Evolutionary conservation across 2,888 invertebrate genomes (phyloP).

Genomic region (Schrankia costaestrigalis): DNA sequence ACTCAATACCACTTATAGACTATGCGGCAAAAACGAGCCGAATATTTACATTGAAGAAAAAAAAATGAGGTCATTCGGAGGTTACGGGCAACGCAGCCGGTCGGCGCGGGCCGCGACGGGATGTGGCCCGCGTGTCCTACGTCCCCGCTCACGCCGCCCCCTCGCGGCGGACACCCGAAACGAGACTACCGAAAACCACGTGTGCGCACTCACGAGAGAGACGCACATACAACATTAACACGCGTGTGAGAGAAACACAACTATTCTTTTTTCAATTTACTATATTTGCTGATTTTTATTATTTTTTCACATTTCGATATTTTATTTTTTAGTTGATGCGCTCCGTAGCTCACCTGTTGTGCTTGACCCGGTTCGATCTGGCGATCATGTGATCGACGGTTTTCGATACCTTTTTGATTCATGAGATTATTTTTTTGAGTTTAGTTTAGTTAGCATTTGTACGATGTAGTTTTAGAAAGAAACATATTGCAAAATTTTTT

Average conservation of each 20-base stretch:
- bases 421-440: slow-evolving; percentile 37
- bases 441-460: no score
- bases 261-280: slow-evolving; percentile 78
- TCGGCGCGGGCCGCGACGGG: slow-evolving; percentile 77
- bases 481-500: no score
- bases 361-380: slow-evolving; percentile 79
- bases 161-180: slow-evolving; percentile 36
- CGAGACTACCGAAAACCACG: slow-evolving; percentile 63
- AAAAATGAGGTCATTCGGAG: slow-evolving; percentile 80
- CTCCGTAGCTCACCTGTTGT: slow-evolving; percentile 78
- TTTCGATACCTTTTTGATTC: slow-evolving; percentile 60
- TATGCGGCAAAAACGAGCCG: slow-evolving; percentile 76
- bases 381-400: slow-evolving; percentile 73
- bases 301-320: slow-evolving; percentile 81
- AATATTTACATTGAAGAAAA: slow-evolving; percentile 80
- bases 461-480: no score
- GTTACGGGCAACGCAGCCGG: slow-evolving; percentile 79
- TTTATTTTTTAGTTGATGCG: slow-evolving; percentile 81
- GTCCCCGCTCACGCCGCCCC: slow-evolving; percentile 40
- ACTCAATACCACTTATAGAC: slow-evolving; percentile 79
- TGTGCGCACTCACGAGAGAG: slow-evolving; percentile 67
- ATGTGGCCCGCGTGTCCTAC: slow-evolving; percentile 58
- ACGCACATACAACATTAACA: slow-evolving; percentile 34
- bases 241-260: slow-evolving; percentile 43
- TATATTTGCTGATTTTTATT: slow-evolving; percentile 79